Base-by-base conservation (phyloP, 2,113 vertebrate species). In the Alethe diademata region DNA sequence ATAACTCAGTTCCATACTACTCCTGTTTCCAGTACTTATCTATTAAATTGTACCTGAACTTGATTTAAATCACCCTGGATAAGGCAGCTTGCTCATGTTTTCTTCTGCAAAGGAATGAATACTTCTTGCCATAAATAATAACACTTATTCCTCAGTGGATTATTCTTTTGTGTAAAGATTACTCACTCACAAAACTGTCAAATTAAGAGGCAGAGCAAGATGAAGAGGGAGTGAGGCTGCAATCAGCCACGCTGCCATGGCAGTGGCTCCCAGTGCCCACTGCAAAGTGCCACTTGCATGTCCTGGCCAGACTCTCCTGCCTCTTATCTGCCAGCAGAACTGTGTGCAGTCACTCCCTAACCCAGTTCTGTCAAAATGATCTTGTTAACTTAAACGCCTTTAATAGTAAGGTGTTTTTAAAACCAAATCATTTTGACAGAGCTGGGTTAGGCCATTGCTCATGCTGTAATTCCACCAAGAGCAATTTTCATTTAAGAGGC, bases 311-410 rank as follows among this genome's bases (percentile, higher is more conserved):
- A 47, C 67, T 50, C n/a, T 8, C 7, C 67, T 54, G 88, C 67
- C 82, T 95, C 90, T 43, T 31, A 14, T 88, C 45, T 90, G 66
- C 82, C 86, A 78, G 75, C 72, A 7, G 29, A 86, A 60, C 60
- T 64, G 35, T 4, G 51, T 36, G 51, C 14, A 94, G 33, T 78
- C 64, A 64, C 75, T 96, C 82, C 88, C 88, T 96, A 97, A 97
- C 96, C 96, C 72, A 96, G 95, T 93, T 97, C 95, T 95, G 96
- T 97, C 96, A 97, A 51, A 92, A 66, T 36, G 72, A 94, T 97
- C 95, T 95, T 83, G 95, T 97, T 97, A 97, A 92, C 88, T 92
- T 96, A 96, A 97, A 97, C 64, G 36, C 75, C 92, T 90, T 93
- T 94, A 97, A 97, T 97, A 92, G 94, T 95, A 88, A 94, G 90